Percentiles rank a stretch among this genome's conserved stretches.
Evolutionary conservation across 64 coral and sea anemone genomes (phyloP).

Genomic region (Actinia tenebrosa): DNA sequence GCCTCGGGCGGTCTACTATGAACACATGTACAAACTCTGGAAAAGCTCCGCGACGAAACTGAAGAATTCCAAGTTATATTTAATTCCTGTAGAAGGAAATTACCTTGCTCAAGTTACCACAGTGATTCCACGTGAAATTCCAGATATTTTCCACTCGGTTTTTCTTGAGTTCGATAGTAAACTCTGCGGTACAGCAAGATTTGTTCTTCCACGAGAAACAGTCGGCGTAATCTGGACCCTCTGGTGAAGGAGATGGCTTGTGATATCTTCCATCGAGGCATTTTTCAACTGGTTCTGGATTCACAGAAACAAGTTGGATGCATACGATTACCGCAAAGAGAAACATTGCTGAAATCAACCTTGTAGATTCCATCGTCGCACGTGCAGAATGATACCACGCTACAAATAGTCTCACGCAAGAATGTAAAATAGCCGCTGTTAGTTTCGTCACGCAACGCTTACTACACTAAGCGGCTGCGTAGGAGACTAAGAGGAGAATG

Average conservation of each 20-base stretch:
- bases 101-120: conserved; percentile 44
- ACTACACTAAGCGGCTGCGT: too few species aligned
- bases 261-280: conserved; percentile 55
- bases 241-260: conserved; percentile 53
- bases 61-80: not conserved
- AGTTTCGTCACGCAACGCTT: too few species aligned
- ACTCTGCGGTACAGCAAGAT: conserved; percentile 68
- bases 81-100: not conserved
- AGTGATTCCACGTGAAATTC: conserved; percentile 77
- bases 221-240: conserved; percentile 49
- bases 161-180: conserved; percentile 47
- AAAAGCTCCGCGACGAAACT: not conserved
- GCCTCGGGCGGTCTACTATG: too few species aligned
- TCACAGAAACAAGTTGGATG: not conserved
- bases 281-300: not conserved
- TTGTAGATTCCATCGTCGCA: not conserved
- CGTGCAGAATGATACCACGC: not conserved
- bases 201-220: conserved; percentile 68
- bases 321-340: not conserved
- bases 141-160: conserved; percentile 39
- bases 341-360: not conserved
- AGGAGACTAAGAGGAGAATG: too few species aligned
- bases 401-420: too few species aligned
- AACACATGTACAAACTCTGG: too few species aligned
- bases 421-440: too few species aligned